A percentile compares a stretch with the other conserved stretches of the same genome.
Evolutionary conservation across 2,888 invertebrate species (phyloP).

Genomic region (Phlogophora meticulosa): DNA sequence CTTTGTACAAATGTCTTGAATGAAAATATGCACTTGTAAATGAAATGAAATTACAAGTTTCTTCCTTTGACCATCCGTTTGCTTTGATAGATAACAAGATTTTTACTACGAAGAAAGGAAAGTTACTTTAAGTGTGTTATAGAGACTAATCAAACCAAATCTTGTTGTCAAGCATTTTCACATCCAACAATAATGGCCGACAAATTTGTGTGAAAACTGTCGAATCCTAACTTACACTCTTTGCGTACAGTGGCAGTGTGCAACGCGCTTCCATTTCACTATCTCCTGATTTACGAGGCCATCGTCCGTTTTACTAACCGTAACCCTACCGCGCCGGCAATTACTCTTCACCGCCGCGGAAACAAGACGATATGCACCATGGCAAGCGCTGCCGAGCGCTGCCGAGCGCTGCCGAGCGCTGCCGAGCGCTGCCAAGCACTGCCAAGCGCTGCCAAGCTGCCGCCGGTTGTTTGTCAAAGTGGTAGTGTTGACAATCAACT

Average conservation of each 20-base stretch:
- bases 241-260: slow-evolving; percentile 5
- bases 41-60: slow-evolving; percentile 1
- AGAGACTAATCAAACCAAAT: too few species aligned
- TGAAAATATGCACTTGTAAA: neutral
- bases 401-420: slow-evolving; percentile 6
- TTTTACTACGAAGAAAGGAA: too few species aligned
- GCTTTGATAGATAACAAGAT: too few species aligned
- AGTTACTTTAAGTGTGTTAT: too few species aligned
- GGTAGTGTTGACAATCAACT: slow-evolving; percentile 23
- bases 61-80: slow-evolving; percentile 2
- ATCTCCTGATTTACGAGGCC: slow-evolving; percentile 60
- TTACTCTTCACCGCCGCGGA: slow-evolving; percentile 48
- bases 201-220: neutral
- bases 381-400: slow-evolving; percentile 13
- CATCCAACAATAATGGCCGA: too few species aligned
- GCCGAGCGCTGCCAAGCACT: neutral
- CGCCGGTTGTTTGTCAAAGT: slow-evolving; percentile 43
- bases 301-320: slow-evolving; percentile 48
- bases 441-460: slow-evolving; percentile 19
- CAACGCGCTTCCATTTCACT: slow-evolving; percentile 32
- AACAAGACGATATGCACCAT: slow-evolving; percentile 29
- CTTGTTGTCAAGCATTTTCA: too few species aligned
- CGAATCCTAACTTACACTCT: neutral
- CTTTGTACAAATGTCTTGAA: too few species aligned
- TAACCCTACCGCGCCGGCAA: slow-evolving; percentile 34